Base-by-base conservation (phyloP, 2,888 invertebrate species). In the Uloborus plumipes region DNA sequence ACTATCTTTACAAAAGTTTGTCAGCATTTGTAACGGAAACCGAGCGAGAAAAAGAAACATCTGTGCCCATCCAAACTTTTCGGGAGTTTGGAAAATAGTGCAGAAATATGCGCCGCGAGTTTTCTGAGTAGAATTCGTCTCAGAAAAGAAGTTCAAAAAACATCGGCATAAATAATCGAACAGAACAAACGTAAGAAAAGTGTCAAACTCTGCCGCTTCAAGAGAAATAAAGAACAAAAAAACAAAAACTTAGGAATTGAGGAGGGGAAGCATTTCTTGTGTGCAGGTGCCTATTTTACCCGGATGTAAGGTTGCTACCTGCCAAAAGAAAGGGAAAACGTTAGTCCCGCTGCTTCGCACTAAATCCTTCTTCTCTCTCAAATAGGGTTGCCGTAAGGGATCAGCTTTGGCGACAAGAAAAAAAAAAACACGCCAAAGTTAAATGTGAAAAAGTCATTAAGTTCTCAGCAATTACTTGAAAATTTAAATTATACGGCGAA, bases 111-210 rank as follows among this genome's bases (percentile, higher is more conserved):
- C 39, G 39, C 39, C 9, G 11, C 39, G 39, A 39, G 39, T 39
- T 39, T 39, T 39, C 39, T 39, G 39, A 39, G 39, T 39, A 39
- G 39, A 39, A 39, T 39, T 39, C 39, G 39, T 39, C 62, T 31
- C 16, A 18, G 39, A 47, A 64, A 64, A 39, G 47, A 20, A 16
- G 64, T 64, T 49, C 49, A 66, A 80, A 66, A 74, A 69, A 73
- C 79, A 73, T 62, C 62, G 67, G 79, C 66, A 73, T 80, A 80
- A 80, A 80, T 80, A 80, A 80, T 73, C 67, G 73, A 80, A 80
- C 31, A 47, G 69, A 69, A 69, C 69, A 76, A 73, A 80, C 73
- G 73, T 18, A 67, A 80, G 79, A 80, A 80, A 80, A 80, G 73
- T 80, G 79, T 80, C 79, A 80, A 80, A 80, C 79, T 80, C 67